Evolutionary conservation across 2,113 vertebrate genomes (phyloP), one percentile per base, ranked within the genome.

Genomic region (Strix aluco): DNA sequence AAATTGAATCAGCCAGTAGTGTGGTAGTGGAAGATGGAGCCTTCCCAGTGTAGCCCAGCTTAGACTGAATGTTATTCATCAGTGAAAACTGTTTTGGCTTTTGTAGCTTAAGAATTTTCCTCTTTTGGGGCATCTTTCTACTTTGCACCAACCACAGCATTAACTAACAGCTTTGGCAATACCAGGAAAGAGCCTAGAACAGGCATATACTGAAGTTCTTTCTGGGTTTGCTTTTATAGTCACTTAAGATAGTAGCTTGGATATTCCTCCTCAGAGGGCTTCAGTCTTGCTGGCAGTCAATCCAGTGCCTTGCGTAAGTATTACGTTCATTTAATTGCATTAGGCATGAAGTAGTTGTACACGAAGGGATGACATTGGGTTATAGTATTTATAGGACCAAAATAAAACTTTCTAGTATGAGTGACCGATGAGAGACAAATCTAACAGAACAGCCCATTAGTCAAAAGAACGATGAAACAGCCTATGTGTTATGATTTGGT

Each of bases 341-440:
- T 32, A n/a, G 61, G 62, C 52, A 11, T 69, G 87, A 92, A 65
- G 36, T 40, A 44, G 59, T 88, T 52, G 12, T 25, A 49, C 23
- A 0, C 11, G 44, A 72, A 75, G 78, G 73, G 81, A 40, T 88
- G 57, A 51, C 38, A 17, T 12, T 61, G 66, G 40, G 15, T 66
- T 89, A 23, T 10, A 27, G 62, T 23, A 44, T 61, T 58, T 70
- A 2, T 59, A 94, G 97, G 95, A 97, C 95, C 97, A 97, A 96
- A 97, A 11, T 17, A 38, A 81, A 77, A 25, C 54, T 78, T 78
- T 9, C 22, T 44, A 10, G 61, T 46, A 2, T 2, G 3, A 46
- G 58, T 63, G 77, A 69, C 34, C 0, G 10, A 42, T 55, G 40
- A 79, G 75, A 65, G 54, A 49, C 40, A 67, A 52, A 55, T 62